Percentiles rank a stretch among this genome's conserved stretches.
phyloP scores from a whole-genome alignment of 2,888 invertebrate genomes.

The Apamea epomidion region DNA sequence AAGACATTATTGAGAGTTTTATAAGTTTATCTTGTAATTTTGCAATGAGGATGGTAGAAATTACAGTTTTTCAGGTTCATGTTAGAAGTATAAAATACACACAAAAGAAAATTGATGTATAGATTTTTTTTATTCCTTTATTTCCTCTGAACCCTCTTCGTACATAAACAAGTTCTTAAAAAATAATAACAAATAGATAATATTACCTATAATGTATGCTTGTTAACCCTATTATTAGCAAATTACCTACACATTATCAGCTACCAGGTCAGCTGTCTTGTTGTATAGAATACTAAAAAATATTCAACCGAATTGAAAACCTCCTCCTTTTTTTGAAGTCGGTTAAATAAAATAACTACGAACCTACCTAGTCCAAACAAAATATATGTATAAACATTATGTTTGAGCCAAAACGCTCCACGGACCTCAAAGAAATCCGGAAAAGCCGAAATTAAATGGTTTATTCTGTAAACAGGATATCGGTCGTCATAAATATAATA shows the following conservation, averaged over 20 bases:
- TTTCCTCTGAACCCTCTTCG: not conserved
- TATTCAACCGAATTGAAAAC: too few relatives aligned
- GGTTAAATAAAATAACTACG: not conserved
- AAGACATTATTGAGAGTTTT: constrained; percentile 72
- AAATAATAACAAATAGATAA: not conserved
- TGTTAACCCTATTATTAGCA: not conserved
- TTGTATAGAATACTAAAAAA: too few relatives aligned
- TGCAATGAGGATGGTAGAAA: constrained; percentile 54
- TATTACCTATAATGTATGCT: not conserved
- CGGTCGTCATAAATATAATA: too few relatives aligned
- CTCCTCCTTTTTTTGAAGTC: too few relatives aligned
- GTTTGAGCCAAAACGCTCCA: not conserved
- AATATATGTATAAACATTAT: not conserved
- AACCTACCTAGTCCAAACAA: not conserved
- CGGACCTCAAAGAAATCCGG: not conserved
- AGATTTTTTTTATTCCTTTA: not conserved
- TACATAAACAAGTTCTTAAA: not conserved
- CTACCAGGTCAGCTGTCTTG: not conserved
- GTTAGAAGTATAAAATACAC: not conserved
- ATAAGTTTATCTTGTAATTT: constrained; percentile 51
- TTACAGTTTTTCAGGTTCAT: constrained; percentile 8
- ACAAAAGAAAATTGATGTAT: not conserved
- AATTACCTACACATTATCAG: not conserved
- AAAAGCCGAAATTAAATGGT: not conserved
- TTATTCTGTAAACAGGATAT: too few relatives aligned